phyloP scores from a whole-genome alignment of 2,797 vertebrate genomes.

The Echeneis naucrates region DNA sequence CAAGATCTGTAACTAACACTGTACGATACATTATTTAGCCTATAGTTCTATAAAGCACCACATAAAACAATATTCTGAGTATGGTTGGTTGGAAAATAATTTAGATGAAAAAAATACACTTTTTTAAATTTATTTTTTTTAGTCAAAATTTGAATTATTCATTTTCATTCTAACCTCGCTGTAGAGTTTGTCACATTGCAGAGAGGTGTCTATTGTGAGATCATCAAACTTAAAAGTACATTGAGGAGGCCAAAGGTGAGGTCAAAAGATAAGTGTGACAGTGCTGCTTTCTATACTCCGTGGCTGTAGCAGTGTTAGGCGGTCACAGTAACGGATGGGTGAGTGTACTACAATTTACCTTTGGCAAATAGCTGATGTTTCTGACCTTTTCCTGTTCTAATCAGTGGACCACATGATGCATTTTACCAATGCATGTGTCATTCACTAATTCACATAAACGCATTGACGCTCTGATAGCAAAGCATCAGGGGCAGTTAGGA shows the following conservation, averaged over 20 bases:
- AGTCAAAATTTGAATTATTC: no score
- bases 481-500: no score
- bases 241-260: conserved; percentile 7
- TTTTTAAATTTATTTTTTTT: no score
- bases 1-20: background rate
- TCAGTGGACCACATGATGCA: no score
- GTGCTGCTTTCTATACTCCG: conserved; percentile 14
- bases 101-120: background rate
- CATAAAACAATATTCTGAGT: background rate
- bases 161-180: background rate
- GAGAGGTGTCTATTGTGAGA: conserved; percentile 1
- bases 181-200: background rate
- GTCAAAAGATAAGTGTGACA: conserved; percentile 1
- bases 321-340: background rate
- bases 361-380: background rate
- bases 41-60: background rate
- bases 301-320: background rate
- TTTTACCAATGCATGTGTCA: no score
- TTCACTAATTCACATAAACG: no score
- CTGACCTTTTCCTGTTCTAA: no score
- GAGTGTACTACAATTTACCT: background rate
- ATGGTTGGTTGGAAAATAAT: background rate
- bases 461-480: no score
- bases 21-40: background rate
- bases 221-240: conserved; percentile 1